Evolutionary conservation across 2,113 vertebrate species (phyloP), one percentile per base, ranked within the genome.

Genomic region (Antechinus flavipes): DNA sequence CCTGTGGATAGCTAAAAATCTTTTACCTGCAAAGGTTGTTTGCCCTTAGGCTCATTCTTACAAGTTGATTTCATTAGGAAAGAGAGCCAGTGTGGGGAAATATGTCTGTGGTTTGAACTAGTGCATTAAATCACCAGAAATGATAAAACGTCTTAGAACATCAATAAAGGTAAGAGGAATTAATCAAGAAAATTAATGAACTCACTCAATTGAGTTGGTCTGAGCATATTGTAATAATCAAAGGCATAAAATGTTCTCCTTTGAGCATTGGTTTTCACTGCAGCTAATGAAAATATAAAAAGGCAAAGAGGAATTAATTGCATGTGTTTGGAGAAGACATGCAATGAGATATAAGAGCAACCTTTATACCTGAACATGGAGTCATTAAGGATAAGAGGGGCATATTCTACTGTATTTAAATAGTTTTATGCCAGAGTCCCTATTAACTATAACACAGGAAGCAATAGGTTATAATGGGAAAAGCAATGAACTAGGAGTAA

Each of bases 151-250:
- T 89, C 46, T 95, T 94, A 96, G 92, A 54, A 94, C 50, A 35
- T 97, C 61, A 54, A 0, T 91, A 95, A 84, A 55, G 91, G 25
- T 53, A 96, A 93, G n/a, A 92, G 35, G 76, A 11, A 91, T 58
- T 94, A 95, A 97, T 47, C 4, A 93, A 49, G 58, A 97, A 97
- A 97, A 97, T 90, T 93, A 96, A 97, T 92, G 9, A 91, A 94
- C 50, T 50, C 30, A 3, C 19, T 96, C 91, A 93, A 22, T 46
- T n/a, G 42, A 96, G 47, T 68, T 94, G 97, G 96, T 89, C 90
- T 97, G 89, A 96, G 5, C 47, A 93, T 93, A 56, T 8, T 93
- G 49, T 93, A 97, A 76, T 96, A 93, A 94, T 92, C 54, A 96
- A 98, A 97, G 12, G 11, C 95, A 95, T 93, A 46, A 47, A 94